A percentile compares a stretch with the other conserved stretches of the same genome.
phyloP scores from a whole-genome alignment of 2,888 invertebrate species.

The Caradrina clavipalpis region DNA sequence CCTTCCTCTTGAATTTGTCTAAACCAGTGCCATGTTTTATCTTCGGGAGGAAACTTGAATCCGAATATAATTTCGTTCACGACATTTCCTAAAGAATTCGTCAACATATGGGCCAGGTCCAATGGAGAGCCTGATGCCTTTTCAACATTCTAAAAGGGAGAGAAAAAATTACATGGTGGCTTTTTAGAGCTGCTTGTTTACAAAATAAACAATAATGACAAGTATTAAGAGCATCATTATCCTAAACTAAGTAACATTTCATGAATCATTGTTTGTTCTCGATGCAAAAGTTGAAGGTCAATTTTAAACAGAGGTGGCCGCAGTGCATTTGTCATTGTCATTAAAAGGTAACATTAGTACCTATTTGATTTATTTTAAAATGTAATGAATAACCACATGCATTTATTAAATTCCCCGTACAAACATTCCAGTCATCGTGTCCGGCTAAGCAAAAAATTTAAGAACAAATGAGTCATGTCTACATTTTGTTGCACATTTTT shows the following conservation, averaged over 20 bases:
- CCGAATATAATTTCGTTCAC: constrained; percentile 95
- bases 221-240: not conserved
- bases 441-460: constrained; percentile 1
- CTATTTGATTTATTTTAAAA: constrained; percentile 16
- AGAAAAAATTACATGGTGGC: not conserved
- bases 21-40: constrained; percentile 94
- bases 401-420: constrained; percentile 15
- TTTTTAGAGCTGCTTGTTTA: not conserved
- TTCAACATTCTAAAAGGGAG: constrained; percentile 77
- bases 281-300: constrained; percentile 66
- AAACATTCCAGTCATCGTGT: constrained; percentile 8
- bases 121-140: constrained; percentile 75
- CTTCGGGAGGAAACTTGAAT: constrained; percentile 92
- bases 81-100: constrained; percentile 94
- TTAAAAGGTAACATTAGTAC: constrained; percentile 72
- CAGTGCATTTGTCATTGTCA: constrained; percentile 77
- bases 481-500: not conserved
- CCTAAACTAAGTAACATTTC: constrained; percentile 15
- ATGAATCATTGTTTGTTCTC: constrained; percentile 26
- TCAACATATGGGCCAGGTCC: constrained; percentile 90
- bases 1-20: constrained; percentile 96
- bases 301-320: constrained; percentile 26
- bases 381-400: constrained; percentile 7
- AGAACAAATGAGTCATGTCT: not conserved
- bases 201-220: not conserved